phyloP scores from a whole-genome alignment of 2,113 vertebrate genomes.

The Eptesicus fuscus region DNA sequence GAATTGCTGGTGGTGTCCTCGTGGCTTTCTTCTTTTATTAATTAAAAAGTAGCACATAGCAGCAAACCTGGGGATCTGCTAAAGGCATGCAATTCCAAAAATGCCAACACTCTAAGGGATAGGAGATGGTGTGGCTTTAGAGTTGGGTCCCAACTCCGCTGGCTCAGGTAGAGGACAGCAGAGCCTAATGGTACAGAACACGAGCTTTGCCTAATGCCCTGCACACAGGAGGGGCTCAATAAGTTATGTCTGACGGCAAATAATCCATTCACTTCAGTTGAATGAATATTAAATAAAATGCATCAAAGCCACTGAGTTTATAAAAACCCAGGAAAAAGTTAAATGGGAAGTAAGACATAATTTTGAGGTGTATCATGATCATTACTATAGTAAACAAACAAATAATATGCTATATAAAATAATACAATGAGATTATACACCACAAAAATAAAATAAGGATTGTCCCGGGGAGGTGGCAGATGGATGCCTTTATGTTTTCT shows the following conservation, averaged over 20 bases:
- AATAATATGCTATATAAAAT: background rate
- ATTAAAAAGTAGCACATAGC: background rate
- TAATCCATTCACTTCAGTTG: background rate
- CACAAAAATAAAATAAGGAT: background rate
- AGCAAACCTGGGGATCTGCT: background rate
- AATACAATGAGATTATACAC: background rate
- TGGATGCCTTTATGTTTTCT: background rate
- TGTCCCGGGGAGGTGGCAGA: background rate
- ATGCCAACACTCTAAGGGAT: background rate
- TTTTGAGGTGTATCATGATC: background rate
- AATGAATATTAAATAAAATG: background rate
- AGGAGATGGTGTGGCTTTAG: background rate
- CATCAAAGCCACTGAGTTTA: background rate
- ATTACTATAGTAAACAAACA: background rate
- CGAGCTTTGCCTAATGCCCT: background rate
- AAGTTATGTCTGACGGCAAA: background rate
- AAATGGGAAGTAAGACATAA: background rate
- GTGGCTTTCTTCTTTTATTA: background rate
- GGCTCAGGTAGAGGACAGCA: background rate
- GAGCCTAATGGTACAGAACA: background rate
- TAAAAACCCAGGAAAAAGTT: background rate
- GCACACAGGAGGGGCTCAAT: background rate
- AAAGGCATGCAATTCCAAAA: background rate
- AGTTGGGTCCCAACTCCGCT: background rate
- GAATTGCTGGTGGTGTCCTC: background rate